phyloP scores from a whole-genome alignment of 2,113 vertebrate genomes.

The Psittacus erithacus region DNA sequence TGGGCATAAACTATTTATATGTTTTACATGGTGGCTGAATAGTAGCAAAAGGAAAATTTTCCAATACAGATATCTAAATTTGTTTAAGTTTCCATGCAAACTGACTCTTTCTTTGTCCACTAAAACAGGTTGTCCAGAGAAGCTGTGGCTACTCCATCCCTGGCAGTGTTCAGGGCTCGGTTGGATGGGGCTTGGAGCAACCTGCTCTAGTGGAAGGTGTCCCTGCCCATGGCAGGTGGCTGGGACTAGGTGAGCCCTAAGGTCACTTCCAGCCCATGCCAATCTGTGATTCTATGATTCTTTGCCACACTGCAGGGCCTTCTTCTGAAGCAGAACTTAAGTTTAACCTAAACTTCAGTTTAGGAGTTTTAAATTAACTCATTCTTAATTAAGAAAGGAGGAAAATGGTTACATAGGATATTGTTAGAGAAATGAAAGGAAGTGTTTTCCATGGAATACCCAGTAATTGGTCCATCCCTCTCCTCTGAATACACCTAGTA shows the following conservation, averaged over 20 bases:
- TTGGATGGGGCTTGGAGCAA: background rate
- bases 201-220: background rate
- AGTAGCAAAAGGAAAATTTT: background rate
- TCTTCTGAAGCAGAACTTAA: background rate
- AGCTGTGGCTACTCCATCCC: background rate
- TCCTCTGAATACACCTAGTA: background rate
- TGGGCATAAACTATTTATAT: background rate
- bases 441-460: background rate
- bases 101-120: background rate
- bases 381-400: background rate
- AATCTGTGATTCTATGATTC: background rate
- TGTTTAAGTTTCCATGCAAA: background rate
- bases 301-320: background rate
- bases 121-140: background rate
- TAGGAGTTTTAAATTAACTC: background rate
- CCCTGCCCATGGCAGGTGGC: background rate
- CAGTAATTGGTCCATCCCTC: background rate
- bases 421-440: background rate
- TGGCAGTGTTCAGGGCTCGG: background rate
- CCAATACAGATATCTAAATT: background rate
- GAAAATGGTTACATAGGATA: background rate
- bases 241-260: background rate
- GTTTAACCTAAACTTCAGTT: background rate
- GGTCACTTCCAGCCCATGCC: background rate
- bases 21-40: background rate